Percentiles rank a stretch among this genome's conserved stretches.
Conservation (phyloP, 2,888 invertebrate species). For the Marronus borbonicus region DNA sequence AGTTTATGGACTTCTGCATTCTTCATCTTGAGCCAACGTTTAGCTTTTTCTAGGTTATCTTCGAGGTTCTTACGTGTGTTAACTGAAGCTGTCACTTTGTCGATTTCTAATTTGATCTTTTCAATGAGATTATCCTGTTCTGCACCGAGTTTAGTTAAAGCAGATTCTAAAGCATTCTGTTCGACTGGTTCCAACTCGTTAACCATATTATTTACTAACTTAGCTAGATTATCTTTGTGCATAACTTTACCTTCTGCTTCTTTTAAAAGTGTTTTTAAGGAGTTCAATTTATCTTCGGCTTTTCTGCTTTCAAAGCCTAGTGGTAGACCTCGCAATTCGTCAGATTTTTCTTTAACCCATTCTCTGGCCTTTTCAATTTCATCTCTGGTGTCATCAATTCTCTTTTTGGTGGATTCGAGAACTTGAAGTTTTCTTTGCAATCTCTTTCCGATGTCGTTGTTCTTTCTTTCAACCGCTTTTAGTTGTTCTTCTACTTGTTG, state of each 20-base stretch:
- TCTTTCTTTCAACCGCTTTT: constrained; percentile 87
- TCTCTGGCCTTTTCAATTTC: constrained; percentile 86
- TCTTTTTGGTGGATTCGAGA: constrained; percentile 87
- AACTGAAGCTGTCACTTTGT: constrained; percentile 79
- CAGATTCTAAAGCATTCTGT: constrained; percentile 83
- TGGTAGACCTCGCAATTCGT: constrained; percentile 78
- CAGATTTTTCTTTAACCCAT: constrained; percentile 85
- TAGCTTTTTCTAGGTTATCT: constrained; percentile 83
- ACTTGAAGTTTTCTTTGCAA: constrained; percentile 88
- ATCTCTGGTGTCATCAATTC: constrained; percentile 84
- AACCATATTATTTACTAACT: constrained; percentile 87
- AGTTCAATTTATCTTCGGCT: constrained; percentile 82
- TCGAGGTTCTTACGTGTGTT: constrained; percentile 85
- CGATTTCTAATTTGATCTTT: constrained; percentile 82
- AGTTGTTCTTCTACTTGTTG: constrained; percentile 94
- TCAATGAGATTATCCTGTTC: constrained; percentile 84
- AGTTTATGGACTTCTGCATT: constrained; percentile 83
- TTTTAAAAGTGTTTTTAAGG: constrained; percentile 82
- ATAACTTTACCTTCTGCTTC: constrained; percentile 90
- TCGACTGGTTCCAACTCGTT: constrained; percentile 90
- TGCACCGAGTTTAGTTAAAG: constrained; percentile 79
- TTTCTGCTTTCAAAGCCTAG: constrained; percentile 85
- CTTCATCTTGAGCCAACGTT: constrained; percentile 86
- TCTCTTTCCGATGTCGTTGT: constrained; percentile 88
- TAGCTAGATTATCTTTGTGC: constrained; percentile 86